Percentiles rank a stretch among this genome's conserved stretches.
phyloP scores from a whole-genome alignment of 2,797 vertebrate genomes.

The Distichodus sexfasciatus region DNA sequence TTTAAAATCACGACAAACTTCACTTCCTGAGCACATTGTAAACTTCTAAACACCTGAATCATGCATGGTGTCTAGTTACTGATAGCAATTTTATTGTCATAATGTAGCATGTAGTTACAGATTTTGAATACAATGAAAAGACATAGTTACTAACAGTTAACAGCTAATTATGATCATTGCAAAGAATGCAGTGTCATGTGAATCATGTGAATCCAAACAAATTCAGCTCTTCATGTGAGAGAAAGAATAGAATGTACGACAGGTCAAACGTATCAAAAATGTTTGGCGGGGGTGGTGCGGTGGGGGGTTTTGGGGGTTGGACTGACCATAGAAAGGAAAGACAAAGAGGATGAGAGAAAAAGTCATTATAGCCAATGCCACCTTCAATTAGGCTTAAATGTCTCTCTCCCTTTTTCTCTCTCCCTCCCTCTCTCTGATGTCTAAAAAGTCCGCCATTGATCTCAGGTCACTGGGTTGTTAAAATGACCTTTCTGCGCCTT shows the following conservation, averaged over 20 bases:
- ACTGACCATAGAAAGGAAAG: too few species aligned
- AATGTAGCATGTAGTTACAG: too few species aligned
- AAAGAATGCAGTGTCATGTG: too few species aligned
- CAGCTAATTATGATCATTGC: too few species aligned
- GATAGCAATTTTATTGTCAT: too few species aligned
- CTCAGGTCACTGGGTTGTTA: constrained; percentile 28
- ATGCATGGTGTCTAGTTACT: too few species aligned
- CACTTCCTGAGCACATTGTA: too few species aligned
- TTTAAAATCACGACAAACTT: too few species aligned
- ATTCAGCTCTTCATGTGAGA: not conserved
- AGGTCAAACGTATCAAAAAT: constrained; percentile 15
- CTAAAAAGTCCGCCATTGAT: constrained; percentile 29
- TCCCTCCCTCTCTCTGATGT: constrained; percentile 14
- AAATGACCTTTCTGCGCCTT: constrained; percentile 26
- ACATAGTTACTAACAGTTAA: too few species aligned
- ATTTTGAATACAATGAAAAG: too few species aligned
- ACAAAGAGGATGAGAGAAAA: constrained; percentile 15
- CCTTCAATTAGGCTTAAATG: constrained; percentile 36
- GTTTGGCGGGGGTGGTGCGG: constrained; percentile 2
- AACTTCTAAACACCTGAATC: too few species aligned
- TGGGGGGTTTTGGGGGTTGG: too few species aligned
- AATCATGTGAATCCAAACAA: not conserved
- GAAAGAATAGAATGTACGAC: not conserved
- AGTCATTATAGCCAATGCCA: constrained; percentile 19
- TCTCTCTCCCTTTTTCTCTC: not conserved